Base-by-base conservation (phyloP, 64 coral and sea anemone species). In the Cladopsammia gracilis region DNA sequence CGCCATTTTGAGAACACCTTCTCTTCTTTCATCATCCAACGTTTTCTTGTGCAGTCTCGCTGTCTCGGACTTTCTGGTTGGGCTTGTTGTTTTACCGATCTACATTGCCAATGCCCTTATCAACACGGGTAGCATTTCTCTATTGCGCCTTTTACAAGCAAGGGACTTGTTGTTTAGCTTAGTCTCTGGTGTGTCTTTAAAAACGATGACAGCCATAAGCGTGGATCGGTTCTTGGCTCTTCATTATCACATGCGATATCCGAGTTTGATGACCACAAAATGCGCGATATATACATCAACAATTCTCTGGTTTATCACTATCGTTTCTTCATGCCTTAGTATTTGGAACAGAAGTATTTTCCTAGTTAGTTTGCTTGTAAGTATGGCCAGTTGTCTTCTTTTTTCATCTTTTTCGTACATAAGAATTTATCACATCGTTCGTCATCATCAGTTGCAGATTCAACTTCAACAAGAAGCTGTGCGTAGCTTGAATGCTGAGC, bases 181-280 rank as follows among this genome's bases (percentile, higher is more conserved):
- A 46, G 44, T 75, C 9, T 75, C 42, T 18, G 45, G 72, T 13
- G 72, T 75, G 22, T 75, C 72, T 18, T 43, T 75, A 18, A 20
- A 19, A 18, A 75, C 72, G 47, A 20, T 75, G 47, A 75, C 72
- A 8, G 45, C 45, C 7, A 49, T 75, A 6, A 51, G 72, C 46
- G 10, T 75, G 15, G 72, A 75, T 50, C 15, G 72, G 15, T 75
- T 48, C 19, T 44, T 46, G 2, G 72, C 72, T 7, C 72, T 75
- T 18, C 72, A 49, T 13, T 75, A 75, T 20, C 72, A 75, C 46
- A 51, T 75, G 72, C 45, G 72, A 75, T 75, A 75, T 49, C 25
- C 72, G 5, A 13, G 18, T 75, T 3, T 20, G 47, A 18, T 75
- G 7, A 51, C 72, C 44, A 5, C 47, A 6, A 44, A 18, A 45